phyloP scores from a whole-genome alignment of 2,113 vertebrate species.

The Pterocles orientalis region DNA sequence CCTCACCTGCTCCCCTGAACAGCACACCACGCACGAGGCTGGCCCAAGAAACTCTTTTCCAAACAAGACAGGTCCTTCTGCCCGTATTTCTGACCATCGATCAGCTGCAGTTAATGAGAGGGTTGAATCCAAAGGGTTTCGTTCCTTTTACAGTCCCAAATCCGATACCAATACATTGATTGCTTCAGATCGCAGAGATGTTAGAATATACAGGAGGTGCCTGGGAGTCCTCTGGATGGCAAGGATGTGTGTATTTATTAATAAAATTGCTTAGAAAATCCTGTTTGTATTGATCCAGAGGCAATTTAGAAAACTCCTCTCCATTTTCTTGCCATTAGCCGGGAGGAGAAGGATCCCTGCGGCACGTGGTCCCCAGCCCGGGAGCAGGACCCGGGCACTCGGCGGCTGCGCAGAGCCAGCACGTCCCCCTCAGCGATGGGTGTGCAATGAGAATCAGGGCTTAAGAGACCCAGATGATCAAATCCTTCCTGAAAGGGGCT shows the following conservation, averaged over 20 bases:
- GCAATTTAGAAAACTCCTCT: neutral
- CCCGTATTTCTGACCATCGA: neutral
- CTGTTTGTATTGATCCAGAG: neutral
- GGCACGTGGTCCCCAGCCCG: neutral
- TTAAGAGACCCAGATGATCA: neutral
- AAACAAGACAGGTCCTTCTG: neutral
- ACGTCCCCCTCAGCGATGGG: neutral
- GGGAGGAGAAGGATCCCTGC: neutral
- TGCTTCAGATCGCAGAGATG: neutral
- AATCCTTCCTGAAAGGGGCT: neutral
- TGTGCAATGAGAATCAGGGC: neutral
- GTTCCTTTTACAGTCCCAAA: neutral
- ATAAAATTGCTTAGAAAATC: neutral
- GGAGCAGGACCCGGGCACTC: neutral
- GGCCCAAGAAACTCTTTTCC: neutral
- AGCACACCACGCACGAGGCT: neutral
- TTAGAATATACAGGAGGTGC: neutral
- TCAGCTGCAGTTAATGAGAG: neutral
- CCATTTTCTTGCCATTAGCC: slow-evolving; percentile 12
- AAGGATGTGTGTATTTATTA: neutral
- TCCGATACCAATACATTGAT: accelerated
- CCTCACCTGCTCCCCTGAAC: neutral
- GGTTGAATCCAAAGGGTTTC: neutral
- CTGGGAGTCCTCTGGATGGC: neutral
- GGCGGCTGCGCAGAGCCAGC: neutral